Conservation (phyloP, 1,140 invertebrate genomes). For the Papilio glaucus region DNA sequence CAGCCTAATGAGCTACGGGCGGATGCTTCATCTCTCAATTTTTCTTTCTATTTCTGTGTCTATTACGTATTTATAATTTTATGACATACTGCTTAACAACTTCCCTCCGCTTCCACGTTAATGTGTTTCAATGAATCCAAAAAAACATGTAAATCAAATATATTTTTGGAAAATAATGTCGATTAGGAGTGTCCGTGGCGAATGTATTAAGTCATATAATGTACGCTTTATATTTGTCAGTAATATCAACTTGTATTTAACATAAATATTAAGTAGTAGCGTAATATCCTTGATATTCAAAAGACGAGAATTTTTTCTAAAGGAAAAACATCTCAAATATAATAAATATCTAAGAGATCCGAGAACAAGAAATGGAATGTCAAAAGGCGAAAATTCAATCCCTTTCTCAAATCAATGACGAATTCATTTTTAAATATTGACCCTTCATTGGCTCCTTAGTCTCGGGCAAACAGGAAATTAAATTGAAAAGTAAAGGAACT, state of each 20-base stretch:
- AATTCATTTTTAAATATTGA: conserved; percentile 19
- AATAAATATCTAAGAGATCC: conserved; percentile 21
- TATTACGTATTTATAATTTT: background rate
- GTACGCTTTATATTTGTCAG: background rate
- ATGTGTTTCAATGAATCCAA: too few species aligned
- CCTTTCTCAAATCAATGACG: conserved; percentile 12
- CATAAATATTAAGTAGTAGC: background rate
- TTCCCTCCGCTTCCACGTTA: too few species aligned
- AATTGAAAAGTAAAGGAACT: conserved; percentile 13
- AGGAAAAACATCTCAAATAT: background rate
- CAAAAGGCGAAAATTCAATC: background rate
- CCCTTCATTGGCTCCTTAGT: background rate
- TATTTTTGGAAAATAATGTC: too few species aligned
- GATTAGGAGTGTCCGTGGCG: too few species aligned
- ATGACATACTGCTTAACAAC: too few species aligned
- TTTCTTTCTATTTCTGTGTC: background rate
- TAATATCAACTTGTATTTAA: background rate
- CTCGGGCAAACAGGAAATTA: conserved; percentile 15
- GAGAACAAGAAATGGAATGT: background rate
- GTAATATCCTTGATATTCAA: background rate
- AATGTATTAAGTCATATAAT: too few species aligned
- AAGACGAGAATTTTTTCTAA: background rate
- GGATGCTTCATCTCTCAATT: background rate
- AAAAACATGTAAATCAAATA: too few species aligned
- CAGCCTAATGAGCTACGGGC: conserved; percentile 17